Percentiles rank a stretch among this genome's conserved stretches.
Conservation (phyloP, 2,888 invertebrate species). For the Pyrocoelia pectoralis region DNA sequence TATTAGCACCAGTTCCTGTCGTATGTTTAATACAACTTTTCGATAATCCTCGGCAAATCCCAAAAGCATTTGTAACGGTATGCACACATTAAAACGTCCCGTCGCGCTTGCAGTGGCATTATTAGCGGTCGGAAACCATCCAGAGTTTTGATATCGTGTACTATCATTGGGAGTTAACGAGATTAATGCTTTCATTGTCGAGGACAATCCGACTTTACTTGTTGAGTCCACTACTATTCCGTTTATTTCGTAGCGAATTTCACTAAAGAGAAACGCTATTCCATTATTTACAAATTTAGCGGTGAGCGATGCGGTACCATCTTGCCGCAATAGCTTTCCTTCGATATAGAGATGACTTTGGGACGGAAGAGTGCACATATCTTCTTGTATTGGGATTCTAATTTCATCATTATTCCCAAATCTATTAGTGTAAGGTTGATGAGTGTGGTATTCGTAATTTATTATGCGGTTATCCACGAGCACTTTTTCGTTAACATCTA, state of each 20-base stretch:
- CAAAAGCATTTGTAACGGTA: constrained; percentile 39
- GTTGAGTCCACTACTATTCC: constrained; percentile 46
- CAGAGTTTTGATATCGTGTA: constrained; percentile 45
- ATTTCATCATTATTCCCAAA: constrained; percentile 17
- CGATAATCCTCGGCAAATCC: constrained; percentile 53
- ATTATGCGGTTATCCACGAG: constrained; percentile 12
- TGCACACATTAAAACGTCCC: constrained; percentile 6
- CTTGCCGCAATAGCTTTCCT: not conserved
- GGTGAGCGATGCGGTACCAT: not conserved
- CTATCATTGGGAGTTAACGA: constrained; percentile 20
- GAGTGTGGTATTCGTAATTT: constrained; percentile 5
- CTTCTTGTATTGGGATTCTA: constrained; percentile 15
- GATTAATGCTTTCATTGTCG: constrained; percentile 46
- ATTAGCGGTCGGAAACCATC: constrained; percentile 34
- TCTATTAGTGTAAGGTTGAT: constrained; percentile 10
- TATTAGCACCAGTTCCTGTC: constrained; percentile 50
- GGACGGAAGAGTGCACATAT: constrained; percentile 8
- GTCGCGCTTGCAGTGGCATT: not conserved
- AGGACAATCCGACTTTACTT: constrained; percentile 50
- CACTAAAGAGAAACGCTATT: not conserved
- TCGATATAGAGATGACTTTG: constrained; percentile 6
- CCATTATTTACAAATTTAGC: constrained; percentile 11
- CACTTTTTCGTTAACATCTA: constrained; percentile 2
- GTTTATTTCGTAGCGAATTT: constrained; percentile 26
- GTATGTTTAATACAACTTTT: constrained; percentile 52